Evolutionary conservation across 2,797 vertebrate genomes (phyloP).

Genomic region (Heteromormyrus szaboi): DNA sequence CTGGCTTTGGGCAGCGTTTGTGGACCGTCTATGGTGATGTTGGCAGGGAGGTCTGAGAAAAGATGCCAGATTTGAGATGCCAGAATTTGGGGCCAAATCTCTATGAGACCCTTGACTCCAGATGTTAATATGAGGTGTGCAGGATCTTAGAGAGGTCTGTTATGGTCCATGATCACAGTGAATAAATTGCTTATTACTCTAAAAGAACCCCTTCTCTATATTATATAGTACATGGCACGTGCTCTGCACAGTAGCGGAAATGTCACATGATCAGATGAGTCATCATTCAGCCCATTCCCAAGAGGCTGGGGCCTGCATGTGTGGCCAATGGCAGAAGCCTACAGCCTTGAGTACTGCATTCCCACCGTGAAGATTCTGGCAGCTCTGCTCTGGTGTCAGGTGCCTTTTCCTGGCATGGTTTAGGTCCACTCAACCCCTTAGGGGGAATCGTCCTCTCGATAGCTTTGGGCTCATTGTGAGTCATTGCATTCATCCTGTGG

Average conservation of each 20-base stretch:
- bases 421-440: background rate
- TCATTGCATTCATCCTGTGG: background rate
- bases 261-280: background rate
- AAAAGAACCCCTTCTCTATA: background rate
- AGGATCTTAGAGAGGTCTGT: background rate
- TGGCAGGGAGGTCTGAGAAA: background rate
- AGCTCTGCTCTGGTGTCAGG: background rate
- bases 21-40: background rate
- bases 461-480: background rate
- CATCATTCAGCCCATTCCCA: background rate
- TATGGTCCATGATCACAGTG: background rate
- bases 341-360: background rate
- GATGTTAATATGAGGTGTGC: background rate
- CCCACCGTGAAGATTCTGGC: background rate
- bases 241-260: background rate
- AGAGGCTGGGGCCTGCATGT: background rate
- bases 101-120: background rate
- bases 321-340: background rate
- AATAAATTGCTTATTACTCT: background rate
- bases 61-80: background rate
- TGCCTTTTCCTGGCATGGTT: background rate
- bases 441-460: background rate
- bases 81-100: background rate
- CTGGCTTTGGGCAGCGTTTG: background rate
- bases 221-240: background rate